phyloP scores from a whole-genome alignment of 2,888 invertebrate genomes.

The Byasa hedistus region DNA sequence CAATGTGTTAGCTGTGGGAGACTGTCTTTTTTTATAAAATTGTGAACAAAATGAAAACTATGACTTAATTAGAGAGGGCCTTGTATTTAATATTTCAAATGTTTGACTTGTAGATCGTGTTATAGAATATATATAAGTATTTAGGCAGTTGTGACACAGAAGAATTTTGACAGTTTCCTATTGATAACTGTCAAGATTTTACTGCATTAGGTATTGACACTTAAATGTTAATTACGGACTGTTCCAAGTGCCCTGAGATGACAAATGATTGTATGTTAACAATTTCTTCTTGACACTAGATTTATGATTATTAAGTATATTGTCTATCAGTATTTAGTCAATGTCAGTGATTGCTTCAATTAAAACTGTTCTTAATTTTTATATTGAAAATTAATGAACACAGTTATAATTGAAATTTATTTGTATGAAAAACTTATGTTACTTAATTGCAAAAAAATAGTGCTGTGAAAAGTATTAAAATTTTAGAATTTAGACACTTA shows the following conservation, averaged over 20 bases:
- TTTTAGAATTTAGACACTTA: not conserved
- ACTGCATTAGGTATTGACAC: not conserved
- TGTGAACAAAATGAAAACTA: not conserved
- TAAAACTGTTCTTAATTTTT: not conserved
- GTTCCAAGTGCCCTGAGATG: not conserved
- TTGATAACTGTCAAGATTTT: not conserved
- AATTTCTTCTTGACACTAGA: not conserved
- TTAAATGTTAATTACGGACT: not conserved
- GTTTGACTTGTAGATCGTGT: not conserved
- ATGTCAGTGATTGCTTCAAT: not conserved
- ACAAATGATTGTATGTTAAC: not conserved
- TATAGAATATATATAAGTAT: not conserved
- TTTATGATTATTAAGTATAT: not conserved
- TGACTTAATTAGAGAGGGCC: not conserved
- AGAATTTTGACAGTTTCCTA: not conserved
- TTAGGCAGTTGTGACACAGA: not conserved
- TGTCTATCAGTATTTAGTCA: not conserved
- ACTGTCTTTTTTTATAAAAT: no score
- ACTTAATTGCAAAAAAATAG: conserved; percentile 29
- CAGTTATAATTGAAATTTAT: not conserved
- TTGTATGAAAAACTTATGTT: conserved; percentile 1
- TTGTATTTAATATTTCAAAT: not conserved
- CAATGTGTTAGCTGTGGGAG: no score
- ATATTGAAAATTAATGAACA: not conserved
- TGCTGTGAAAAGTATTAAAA: conserved; percentile 37